Base-by-base conservation (phyloP, 1,140 invertebrate species). In the Nasonia giraulti region DNA sequence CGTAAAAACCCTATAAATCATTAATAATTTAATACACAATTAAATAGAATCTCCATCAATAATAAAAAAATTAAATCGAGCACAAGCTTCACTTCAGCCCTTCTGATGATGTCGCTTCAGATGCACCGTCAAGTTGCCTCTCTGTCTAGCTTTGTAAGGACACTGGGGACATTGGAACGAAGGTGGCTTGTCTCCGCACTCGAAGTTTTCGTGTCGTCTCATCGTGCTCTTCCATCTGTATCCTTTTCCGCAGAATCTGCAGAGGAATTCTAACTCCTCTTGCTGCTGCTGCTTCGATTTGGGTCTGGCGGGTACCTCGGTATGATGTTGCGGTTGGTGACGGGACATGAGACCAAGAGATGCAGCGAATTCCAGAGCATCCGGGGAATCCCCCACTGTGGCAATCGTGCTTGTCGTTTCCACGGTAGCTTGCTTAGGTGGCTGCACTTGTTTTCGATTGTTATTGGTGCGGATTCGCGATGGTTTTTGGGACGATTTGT, bases 171-270 rank as follows among this genome's bases (percentile, higher is more conserved):
- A 97, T 37, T 96, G 95, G 91, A 97, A 97, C 79, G 95, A 95
- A 2, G 96, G 96, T 85, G 96, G 95, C 90, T 97, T 97, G 82
- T 96, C 96, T 23, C 96, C 96, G 91, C 97, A 97, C 91, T 97
- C 97, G 85, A 97, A 96, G 90, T 95, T 96, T 90, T 97, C 96
- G 91, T 97, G 97, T 12, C 96, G 94, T 0, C 96, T 94, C 94
- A 97, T 94, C 80, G 96, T 97, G 20, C 96, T 96, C 5, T 62
- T 62, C 55, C 55, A 62, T n/a, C 55, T 62, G 55, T 62, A 62
- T 62, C 55, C 55, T 6, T 90, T 96, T 96, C 96, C 96, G 97
- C 87, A 97, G 89, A 96, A 96, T 76, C 95, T 93, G 89, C 96
- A 97, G 33, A 95, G 94, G 90, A 96, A 96, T 90, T 95, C 69